phyloP scores from a whole-genome alignment of 1,140 invertebrate genomes.

The Drosophila nigromelanica region DNA sequence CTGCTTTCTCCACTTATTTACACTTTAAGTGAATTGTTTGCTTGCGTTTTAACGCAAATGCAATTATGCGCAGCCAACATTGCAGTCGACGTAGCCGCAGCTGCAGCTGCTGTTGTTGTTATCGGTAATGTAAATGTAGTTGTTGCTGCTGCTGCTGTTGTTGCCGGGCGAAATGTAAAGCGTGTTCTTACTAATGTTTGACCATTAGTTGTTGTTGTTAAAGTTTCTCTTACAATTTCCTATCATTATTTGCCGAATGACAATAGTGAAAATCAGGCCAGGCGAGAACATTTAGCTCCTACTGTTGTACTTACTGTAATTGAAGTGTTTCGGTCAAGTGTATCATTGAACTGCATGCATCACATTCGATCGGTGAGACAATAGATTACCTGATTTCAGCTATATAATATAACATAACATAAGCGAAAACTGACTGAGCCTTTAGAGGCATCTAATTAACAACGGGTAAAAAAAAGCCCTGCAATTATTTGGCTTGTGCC shows the following conservation, averaged over 20 bases:
- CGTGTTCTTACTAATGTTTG: constrained; percentile 64
- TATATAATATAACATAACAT: too few species aligned
- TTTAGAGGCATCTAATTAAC: constrained; percentile 38
- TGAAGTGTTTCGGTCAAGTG: constrained; percentile 37
- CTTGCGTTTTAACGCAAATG: constrained; percentile 77
- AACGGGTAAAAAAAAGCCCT: constrained; percentile 17
- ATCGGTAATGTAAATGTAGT: constrained; percentile 30
- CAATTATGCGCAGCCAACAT: constrained; percentile 62
- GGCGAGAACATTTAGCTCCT: not conserved
- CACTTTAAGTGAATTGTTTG: constrained; percentile 82
- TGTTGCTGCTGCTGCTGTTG: constrained; percentile 10
- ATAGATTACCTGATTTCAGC: too few species aligned
- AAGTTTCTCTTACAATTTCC: constrained; percentile 46
- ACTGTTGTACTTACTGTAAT: constrained; percentile 33
- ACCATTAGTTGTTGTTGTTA: constrained; percentile 60
- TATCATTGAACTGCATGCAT: not conserved
- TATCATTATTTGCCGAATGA: constrained; percentile 26
- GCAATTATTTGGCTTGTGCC: constrained; percentile 44
- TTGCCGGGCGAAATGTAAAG: constrained; percentile 46
- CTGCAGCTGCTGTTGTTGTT: constrained; percentile 36
- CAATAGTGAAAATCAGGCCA: not conserved
- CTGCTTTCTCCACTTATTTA: constrained; percentile 71
- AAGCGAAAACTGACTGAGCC: not conserved
- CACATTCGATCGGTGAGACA: not conserved
- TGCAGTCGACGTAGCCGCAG: constrained; percentile 24